Conservation (phyloP, 1,140 invertebrate species). For the Anastatus disparis region DNA sequence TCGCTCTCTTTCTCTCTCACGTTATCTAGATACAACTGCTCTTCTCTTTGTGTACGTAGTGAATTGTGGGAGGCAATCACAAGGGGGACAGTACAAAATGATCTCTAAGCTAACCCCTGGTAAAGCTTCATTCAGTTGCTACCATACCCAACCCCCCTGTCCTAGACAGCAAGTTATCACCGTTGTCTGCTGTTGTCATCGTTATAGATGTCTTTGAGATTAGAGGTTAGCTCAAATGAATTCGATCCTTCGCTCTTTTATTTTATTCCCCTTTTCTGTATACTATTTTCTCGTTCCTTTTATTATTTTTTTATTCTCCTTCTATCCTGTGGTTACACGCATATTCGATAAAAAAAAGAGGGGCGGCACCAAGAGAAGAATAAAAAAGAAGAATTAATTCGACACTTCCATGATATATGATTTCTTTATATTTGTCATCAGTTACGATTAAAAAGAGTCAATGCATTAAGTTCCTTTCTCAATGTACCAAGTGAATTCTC, state of each 20-base stretch:
- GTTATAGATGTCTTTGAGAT: conserved; percentile 58
- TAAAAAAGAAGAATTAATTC: conserved; percentile 20
- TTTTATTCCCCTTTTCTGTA: too few relatives aligned
- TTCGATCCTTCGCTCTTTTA: conserved; percentile 31
- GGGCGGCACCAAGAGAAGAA: too few relatives aligned
- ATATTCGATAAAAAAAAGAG: too few relatives aligned
- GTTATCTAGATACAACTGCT: neutral
- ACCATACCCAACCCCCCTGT: neutral
- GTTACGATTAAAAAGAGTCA: neutral
- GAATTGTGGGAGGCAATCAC: conserved; percentile 6
- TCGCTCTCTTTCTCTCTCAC: neutral
- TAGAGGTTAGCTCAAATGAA: conserved; percentile 52
- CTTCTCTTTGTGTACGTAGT: neutral
- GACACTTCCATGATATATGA: neutral
- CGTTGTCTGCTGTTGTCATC: conserved; percentile 54
- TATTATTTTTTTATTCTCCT: too few relatives aligned
- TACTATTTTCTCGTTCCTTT: too few relatives aligned
- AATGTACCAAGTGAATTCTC: neutral
- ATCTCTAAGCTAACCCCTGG: neutral
- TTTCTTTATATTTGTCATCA: conserved; percentile 7
- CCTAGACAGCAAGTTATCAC: conserved; percentile 47
- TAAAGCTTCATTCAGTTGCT: too few relatives aligned
- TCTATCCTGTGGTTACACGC: neutral
- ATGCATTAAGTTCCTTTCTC: neutral
- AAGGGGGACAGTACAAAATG: conserved; percentile 12